Conservation (phyloP, 1,140 invertebrate species). For the Papilio xuthus region DNA sequence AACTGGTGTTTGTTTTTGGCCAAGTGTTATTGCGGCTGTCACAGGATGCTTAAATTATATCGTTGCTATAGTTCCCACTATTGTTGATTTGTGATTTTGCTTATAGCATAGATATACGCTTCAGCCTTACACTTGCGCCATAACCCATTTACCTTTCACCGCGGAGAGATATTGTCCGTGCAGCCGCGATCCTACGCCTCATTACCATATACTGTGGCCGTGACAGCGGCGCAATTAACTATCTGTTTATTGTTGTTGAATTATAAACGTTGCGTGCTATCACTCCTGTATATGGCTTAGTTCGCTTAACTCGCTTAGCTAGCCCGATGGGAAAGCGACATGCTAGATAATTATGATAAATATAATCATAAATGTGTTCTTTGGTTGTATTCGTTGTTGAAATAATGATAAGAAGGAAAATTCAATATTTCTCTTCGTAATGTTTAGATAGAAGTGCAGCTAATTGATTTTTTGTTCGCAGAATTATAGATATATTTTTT, state of each 20-base stretch:
- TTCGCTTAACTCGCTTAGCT: slow-evolving; percentile 32
- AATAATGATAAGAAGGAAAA: too few relatives aligned
- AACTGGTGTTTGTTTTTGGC: too few relatives aligned
- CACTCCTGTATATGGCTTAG: slow-evolving; percentile 63
- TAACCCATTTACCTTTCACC: slow-evolving; percentile 72
- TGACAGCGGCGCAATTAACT: slow-evolving; percentile 80
- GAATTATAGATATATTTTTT: too few relatives aligned
- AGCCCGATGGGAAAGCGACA: slow-evolving; percentile 39
- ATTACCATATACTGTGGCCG: slow-evolving; percentile 80
- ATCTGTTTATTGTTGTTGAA: slow-evolving; percentile 80
- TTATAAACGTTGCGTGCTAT: slow-evolving; percentile 75
- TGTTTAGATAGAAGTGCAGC: too few relatives aligned
- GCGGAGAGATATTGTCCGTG: slow-evolving; percentile 77
- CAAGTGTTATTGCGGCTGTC: not conserved
- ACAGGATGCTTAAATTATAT: not conserved
- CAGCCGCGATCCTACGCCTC: slow-evolving; percentile 75
- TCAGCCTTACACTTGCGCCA: slow-evolving; percentile 43
- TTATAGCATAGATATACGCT: slow-evolving; percentile 28
- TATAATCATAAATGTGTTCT: not conserved
- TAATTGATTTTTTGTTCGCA: too few relatives aligned
- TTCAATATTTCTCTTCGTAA: too few relatives aligned
- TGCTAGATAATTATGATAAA: not conserved
- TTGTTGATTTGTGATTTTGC: not conserved
- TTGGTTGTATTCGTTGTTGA: too few relatives aligned
- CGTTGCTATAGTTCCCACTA: not conserved